These are phyloP conservation scores for Gulo gulo DNA, from an alignment of 2,113 vertebrate species.

Conservation along the genomic window DNA sequence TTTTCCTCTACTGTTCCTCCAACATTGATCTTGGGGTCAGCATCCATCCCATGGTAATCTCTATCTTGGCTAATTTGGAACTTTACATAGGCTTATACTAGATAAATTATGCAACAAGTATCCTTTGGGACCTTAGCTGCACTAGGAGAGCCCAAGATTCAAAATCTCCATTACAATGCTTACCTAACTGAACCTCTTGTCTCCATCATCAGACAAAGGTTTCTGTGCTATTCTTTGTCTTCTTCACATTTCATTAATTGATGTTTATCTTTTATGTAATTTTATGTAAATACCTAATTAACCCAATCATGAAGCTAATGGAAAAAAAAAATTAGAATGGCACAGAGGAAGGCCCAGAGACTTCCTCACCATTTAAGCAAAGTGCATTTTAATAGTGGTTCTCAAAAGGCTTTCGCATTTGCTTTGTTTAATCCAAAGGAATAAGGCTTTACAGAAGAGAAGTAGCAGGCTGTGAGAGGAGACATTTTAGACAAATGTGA, in stretches of 20 bases:
- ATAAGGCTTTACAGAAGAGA: background rate
- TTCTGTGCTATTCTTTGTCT: background rate
- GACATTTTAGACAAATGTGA: slow-evolving; percentile 11
- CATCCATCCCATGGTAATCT: background rate
- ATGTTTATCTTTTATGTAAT: background rate
- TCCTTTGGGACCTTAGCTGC: background rate
- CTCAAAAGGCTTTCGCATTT: background rate
- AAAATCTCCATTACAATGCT: background rate
- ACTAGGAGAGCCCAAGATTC: background rate
- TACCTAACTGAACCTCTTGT: background rate
- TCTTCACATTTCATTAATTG: background rate
- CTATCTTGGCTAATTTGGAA: background rate
- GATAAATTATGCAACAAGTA: slow-evolving; percentile 16
- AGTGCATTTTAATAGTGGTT: background rate
- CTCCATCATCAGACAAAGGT: background rate
- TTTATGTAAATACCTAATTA: slow-evolving; percentile 5
- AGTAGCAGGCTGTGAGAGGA: background rate
- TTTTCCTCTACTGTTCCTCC: background rate
- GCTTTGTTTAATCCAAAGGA: slow-evolving; percentile 21
- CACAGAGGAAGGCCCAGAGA: slow-evolving; percentile 6
- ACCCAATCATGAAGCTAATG: background rate
- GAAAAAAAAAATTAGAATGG: background rate
- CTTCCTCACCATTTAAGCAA: background rate
- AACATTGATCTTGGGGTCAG: background rate
- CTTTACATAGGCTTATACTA: background rate